Percentiles rank a stretch among this genome's conserved stretches.
These are phyloP conservation scores for Cryptosula pallasiana DNA, from an alignment of 2,888 invertebrate genomes.

Conservation along the genomic window DNA sequence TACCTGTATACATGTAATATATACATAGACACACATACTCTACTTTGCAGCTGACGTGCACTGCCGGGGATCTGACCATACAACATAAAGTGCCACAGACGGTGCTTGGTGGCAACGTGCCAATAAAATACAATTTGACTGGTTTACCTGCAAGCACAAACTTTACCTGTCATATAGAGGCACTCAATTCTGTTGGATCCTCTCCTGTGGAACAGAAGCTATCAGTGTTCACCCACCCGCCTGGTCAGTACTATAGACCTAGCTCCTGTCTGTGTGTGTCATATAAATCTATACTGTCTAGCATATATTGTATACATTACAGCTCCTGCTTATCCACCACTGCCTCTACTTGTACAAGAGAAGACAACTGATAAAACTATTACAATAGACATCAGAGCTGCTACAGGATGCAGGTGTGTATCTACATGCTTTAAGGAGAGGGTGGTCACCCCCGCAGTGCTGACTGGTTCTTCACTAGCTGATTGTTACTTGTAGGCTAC, in stretches of 20 bases:
- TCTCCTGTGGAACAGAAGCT: background rate
- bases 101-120: background rate
- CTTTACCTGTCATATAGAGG: background rate
- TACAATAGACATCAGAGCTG: constrained; percentile 25
- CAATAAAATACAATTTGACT: background rate
- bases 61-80: background rate
- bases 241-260: too few species aligned
- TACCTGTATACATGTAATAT: too few species aligned
- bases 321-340: constrained; percentile 8
- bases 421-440: too few species aligned
- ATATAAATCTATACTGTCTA: background rate
- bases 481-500: background rate
- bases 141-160: background rate
- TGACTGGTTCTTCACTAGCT: too few species aligned
- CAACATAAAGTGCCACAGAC: background rate
- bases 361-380: constrained; percentile 28
- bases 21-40: too few species aligned
- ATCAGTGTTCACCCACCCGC: background rate
- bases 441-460: too few species aligned
- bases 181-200: background rate
- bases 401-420: constrained; percentile 3
- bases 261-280: too few species aligned
- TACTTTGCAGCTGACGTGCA: background rate
- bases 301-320: background rate
- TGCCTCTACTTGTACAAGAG: constrained; percentile 24